Base-by-base conservation (phyloP, 2,797 vertebrate genomes). In the Selene dorsalis region DNA sequence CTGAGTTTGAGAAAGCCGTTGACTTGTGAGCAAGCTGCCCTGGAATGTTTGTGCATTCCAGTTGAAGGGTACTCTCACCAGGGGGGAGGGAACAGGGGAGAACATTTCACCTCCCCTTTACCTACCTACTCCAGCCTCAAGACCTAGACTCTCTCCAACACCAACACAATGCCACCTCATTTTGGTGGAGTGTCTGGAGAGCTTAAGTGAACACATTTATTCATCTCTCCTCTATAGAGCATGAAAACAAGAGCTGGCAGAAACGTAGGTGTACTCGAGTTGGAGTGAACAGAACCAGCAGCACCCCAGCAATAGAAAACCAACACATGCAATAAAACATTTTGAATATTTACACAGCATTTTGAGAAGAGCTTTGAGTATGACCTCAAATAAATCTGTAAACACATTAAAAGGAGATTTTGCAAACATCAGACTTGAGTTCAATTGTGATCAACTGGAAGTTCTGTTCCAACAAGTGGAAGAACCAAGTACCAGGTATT, bases 21-120 rank as follows among this genome's bases (percentile, higher is more conserved):
- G 85, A 88, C 61, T 58, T 87, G 82, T 81, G 84, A 89, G 82
- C 75, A 41, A 79, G 83, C 61, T 22, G 62, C 73, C 30, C 86
- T 45, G 90, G 93, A 93, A 92, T 93, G 91, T 90, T 77, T 85
- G 82, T 30, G 80, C 91, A 93, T 94, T 92, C 93, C 92, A 79
- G 65, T 50, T 24, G n/a, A 74, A 77, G 83, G 60, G 69, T 75
- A 38, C 68, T 30, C 66, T 55, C 79, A 79, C 81, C 73, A 50
- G 80, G 89, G 83, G 77, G 73, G 82, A 78, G 68, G 80, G 48
- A 69, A 61, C 38, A 3, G 28, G 62, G 4, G 43, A 41, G 43
- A 28, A 55, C 6, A 28, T 17, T 55, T 16, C 52, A 55, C 52
- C 13, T 55, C 52, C 24, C 52, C 52, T 55, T 55, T 3, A 53